Conservation (phyloP, 2,888 invertebrate species). For the Melanchra persicariae region DNA sequence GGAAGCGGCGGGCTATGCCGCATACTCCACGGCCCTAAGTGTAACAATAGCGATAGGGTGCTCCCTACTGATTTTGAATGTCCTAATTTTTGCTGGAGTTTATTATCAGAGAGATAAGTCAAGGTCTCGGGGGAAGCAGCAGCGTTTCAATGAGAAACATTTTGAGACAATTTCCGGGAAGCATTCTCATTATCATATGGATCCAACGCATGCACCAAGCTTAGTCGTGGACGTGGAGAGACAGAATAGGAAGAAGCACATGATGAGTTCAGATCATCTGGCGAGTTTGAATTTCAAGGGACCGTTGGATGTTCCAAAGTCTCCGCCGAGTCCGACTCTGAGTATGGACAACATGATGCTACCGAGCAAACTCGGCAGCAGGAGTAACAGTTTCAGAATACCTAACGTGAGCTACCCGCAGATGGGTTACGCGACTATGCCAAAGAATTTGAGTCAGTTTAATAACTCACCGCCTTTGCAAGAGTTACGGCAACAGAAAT, state of each 20-base stretch:
- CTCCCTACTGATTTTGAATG: conserved; percentile 95
- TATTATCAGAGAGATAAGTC: conserved; percentile 96
- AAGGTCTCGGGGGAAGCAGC: conserved; percentile 92
- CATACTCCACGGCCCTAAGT: conserved; percentile 94
- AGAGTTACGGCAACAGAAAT: conserved; percentile 90
- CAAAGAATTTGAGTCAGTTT: conserved; percentile 91
- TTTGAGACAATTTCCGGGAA: conserved; percentile 95
- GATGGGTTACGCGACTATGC: conserved; percentile 90
- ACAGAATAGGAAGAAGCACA: conserved; percentile 85
- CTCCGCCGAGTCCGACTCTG: conserved; percentile 92
- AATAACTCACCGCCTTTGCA: conserved; percentile 88
- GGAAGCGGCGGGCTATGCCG: conserved; percentile 94
- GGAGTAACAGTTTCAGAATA: conserved; percentile 87
- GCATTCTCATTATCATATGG: conserved; percentile 95
- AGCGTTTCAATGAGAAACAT: conserved; percentile 92
- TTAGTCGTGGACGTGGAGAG: conserved; percentile 96
- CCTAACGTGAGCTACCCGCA: conserved; percentile 87
- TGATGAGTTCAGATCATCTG: conserved; percentile 89
- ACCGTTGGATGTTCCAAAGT: conserved; percentile 90
- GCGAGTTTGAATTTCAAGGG: conserved; percentile 91
- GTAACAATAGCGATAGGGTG: conserved; percentile 96
- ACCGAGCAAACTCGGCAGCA: conserved; percentile 89
- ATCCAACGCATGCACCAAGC: conserved; percentile 94
- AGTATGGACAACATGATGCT: conserved; percentile 90
- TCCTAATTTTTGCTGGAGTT: conserved; percentile 95